Evolutionary conservation across 2,113 vertebrate genomes (phyloP), one percentile per base, ranked within the genome.

Genomic region (Catharus minimus): DNA sequence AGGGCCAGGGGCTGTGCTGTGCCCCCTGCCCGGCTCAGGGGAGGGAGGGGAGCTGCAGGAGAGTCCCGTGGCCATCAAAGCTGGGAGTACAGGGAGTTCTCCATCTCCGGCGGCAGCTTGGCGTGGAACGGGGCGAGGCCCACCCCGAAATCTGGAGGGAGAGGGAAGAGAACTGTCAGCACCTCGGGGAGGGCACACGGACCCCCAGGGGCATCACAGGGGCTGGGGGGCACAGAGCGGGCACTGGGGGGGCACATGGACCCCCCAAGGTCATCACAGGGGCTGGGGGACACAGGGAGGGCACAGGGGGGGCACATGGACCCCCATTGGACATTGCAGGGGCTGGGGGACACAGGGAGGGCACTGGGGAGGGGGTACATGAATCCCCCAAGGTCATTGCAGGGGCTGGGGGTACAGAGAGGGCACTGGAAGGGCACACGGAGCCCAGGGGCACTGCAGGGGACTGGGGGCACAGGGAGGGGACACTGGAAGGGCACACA

Each of bases 61-160:
- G 50, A 23, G 57, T 87, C 64, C 91, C 19, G 1, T 1, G 26
- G 27, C 3, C 82, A 68, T 97, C 96, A 97, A 57, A 97, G 96
- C 69, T 96, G 96, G 3, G 97, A 96, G 81, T 96, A 97, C 39
- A 97, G 94, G 23, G 96, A 92, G 57, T 60, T 92, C 87, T 97
- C 97, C 94, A 97, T 96, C 77, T 97, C 97, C 2, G 95, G 82
- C 3, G 97, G 66, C 79, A 95, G 80, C 91, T 97, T 97, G 20
- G 97, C 2, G 11, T 96, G 97, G 94, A 97, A 97, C 4, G 97
- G 85, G 52, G 88, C 0, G 9, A 97, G 86, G 21, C 92, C 91
- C 36, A 96, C 86, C 15, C 96, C 94, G 4, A 96, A 96, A 79
- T 97, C 97, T 97, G 89, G 3, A 50, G 69, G 26, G 32, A 87